Evolutionary conservation across 2,113 vertebrate species (phyloP).

Genomic region (Syrmaticus mikado): DNA sequence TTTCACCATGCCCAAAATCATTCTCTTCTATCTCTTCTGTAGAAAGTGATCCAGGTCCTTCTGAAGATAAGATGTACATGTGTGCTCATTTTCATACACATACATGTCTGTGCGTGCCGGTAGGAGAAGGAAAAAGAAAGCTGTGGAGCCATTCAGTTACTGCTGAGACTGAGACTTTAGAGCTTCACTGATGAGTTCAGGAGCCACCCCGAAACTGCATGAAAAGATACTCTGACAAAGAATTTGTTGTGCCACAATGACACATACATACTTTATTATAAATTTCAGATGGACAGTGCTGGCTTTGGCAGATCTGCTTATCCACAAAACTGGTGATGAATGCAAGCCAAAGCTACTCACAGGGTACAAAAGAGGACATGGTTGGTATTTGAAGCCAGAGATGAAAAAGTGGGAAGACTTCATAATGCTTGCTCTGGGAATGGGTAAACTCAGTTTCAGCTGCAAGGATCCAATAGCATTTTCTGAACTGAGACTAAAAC

Average conservation of each 20-base stretch:
- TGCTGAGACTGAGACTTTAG: not conserved
- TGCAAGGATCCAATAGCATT: not conserved
- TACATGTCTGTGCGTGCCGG: accelerated
- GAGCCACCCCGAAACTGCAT: not conserved
- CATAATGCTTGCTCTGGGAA: not conserved
- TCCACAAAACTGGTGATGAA: not conserved
- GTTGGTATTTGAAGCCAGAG: not conserved
- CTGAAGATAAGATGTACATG: not conserved
- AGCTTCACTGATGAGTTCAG: not conserved
- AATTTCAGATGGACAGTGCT: not conserved
- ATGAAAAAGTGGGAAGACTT: not conserved
- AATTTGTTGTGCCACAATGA: not conserved
- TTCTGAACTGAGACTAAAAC: constrained; percentile 20
- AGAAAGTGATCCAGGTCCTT: not conserved
- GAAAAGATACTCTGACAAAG: not conserved
- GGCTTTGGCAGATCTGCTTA: not conserved
- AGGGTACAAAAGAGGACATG: not conserved
- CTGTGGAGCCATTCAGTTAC: not conserved
- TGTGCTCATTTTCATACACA: accelerated
- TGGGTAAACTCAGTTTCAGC: constrained; percentile 1
- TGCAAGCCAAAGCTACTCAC: accelerated
- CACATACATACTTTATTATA: not conserved
- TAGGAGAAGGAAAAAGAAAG: not conserved
- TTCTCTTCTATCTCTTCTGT: not conserved
- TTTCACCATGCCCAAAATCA: not conserved